phyloP scores from a whole-genome alignment of 2,888 invertebrate genomes.

The Pardosa pseudoannulata region DNA sequence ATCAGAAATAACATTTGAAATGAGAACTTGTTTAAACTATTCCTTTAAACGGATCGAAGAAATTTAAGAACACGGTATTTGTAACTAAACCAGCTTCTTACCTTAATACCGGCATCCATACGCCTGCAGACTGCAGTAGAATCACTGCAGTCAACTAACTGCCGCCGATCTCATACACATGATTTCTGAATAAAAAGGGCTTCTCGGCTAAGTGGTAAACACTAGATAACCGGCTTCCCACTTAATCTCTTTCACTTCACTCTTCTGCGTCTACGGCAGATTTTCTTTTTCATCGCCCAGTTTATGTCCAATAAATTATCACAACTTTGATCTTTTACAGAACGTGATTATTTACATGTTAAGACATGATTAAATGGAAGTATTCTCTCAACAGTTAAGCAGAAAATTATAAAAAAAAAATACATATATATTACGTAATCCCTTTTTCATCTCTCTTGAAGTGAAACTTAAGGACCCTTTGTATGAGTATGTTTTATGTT shows the following conservation, averaged over 20 bases:
- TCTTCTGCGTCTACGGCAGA: slow-evolving; percentile 1
- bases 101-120: neutral
- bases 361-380: neutral
- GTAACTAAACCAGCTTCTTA: neutral
- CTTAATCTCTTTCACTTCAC: slow-evolving; percentile 24
- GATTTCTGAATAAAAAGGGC: slow-evolving; percentile 60
- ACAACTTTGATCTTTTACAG: neutral
- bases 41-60: too few relatives aligned
- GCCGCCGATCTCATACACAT: neutral
- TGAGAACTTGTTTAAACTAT: too few relatives aligned
- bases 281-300: neutral
- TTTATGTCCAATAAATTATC: neutral
- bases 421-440: too few relatives aligned
- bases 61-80: too few relatives aligned
- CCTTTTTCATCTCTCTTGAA: too few relatives aligned
- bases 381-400: neutral
- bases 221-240: slow-evolving; percentile 65
- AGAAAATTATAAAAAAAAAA: too few relatives aligned
- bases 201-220: slow-evolving; percentile 64
- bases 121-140: neutral
- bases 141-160: neutral
- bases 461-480: too few relatives aligned
- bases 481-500: too few relatives aligned
- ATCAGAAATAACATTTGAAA: too few relatives aligned
- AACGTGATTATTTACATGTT: neutral